Evolutionary conservation across 2,888 invertebrate genomes (phyloP).

Genomic region (Neoascia interrupta): DNA sequence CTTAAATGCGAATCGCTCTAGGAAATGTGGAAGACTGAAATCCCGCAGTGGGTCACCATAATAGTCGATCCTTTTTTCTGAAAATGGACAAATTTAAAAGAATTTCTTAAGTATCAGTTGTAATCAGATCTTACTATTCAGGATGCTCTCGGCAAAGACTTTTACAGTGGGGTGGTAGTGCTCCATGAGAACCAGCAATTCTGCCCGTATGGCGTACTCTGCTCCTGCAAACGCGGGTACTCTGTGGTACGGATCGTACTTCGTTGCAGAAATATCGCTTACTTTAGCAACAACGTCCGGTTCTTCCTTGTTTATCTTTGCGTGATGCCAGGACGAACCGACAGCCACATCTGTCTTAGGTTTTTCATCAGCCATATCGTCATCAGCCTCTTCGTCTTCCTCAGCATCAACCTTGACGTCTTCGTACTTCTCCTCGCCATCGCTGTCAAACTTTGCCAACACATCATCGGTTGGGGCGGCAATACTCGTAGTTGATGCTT

Average conservation of each 20-base stretch:
- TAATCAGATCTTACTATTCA: slow-evolving; percentile 82
- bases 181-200: slow-evolving; percentile 85
- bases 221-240: slow-evolving; percentile 94
- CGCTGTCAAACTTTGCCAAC: slow-evolving; percentile 77
- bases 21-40: slow-evolving; percentile 92
- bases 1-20: slow-evolving; percentile 97
- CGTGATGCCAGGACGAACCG: slow-evolving; percentile 76
- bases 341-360: slow-evolving; percentile 72
- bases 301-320: slow-evolving; percentile 67
- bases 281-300: slow-evolving; percentile 57
- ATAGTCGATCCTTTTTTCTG: slow-evolving; percentile 89
- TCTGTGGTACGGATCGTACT: slow-evolving; percentile 86
- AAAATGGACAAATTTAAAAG: too few species aligned
- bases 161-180: slow-evolving; percentile 97
- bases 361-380: slow-evolving; percentile 21
- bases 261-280: slow-evolving; percentile 80
- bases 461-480: slow-evolving; percentile 71
- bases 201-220: slow-evolving; percentile 85
- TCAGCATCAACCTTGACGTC: slow-evolving; percentile 72
- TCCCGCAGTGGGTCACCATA: slow-evolving; percentile 96
- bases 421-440: slow-evolving; percentile 76
- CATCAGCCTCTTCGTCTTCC: slow-evolving; percentile 43
- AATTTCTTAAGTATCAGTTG: background rate
- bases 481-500: slow-evolving; percentile 41
- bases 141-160: slow-evolving; percentile 90